These are phyloP conservation scores for Ornithoptera priamus DNA, from an alignment of 2,888 invertebrate genomes.

Conservation along the genomic window DNA sequence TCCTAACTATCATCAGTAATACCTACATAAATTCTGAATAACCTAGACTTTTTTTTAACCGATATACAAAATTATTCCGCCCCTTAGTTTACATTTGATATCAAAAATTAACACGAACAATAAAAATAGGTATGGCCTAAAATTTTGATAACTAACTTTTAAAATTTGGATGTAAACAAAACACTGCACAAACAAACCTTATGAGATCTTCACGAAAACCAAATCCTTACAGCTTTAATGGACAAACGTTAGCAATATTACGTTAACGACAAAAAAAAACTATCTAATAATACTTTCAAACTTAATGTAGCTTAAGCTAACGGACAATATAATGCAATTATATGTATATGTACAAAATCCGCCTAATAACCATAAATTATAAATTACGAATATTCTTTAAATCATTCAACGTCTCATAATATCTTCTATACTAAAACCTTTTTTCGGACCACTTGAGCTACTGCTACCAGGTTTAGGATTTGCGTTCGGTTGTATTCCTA, in stretches of 20 bases:
- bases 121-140: constrained; percentile 50
- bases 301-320: constrained; percentile 24
- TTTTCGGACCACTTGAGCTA: constrained; percentile 83
- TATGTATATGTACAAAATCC: constrained; percentile 38
- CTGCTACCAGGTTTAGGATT: constrained; percentile 78
- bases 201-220: constrained; percentile 81
- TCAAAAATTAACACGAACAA: constrained; percentile 54
- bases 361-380: constrained; percentile 34
- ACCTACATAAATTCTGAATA: constrained; percentile 34
- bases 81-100: constrained; percentile 39
- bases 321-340: constrained; percentile 16
- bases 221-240: constrained; percentile 71
- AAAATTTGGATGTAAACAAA: constrained; percentile 79
- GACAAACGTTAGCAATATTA: constrained; percentile 65
- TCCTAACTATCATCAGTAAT: constrained; percentile 40
- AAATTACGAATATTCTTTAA: constrained; percentile 32
- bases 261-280: constrained; percentile 44
- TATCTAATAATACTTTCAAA: constrained; percentile 73
- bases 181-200: constrained; percentile 80
- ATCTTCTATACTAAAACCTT: constrained; percentile 94
- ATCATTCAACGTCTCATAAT: constrained; percentile 90
- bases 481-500: constrained; percentile 70
- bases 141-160: constrained; percentile 60
- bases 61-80: constrained; percentile 35
- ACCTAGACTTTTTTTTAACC: constrained; percentile 36